Conservation (phyloP, 2,888 invertebrate species). For the Melieria crassipennis region DNA sequence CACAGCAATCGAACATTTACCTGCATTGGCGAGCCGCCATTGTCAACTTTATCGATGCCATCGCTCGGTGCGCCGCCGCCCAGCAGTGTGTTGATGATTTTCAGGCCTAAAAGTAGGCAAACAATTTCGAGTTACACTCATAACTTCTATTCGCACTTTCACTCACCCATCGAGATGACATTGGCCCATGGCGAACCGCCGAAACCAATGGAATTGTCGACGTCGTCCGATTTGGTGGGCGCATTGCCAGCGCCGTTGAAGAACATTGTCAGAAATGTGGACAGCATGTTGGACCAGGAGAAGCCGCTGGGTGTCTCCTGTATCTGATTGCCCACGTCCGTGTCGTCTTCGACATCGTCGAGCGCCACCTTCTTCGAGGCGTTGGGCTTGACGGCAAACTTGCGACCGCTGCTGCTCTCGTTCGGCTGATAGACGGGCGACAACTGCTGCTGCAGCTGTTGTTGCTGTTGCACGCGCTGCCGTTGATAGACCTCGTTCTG, state of each 20-base stretch:
- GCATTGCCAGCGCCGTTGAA: slow-evolving; percentile 72
- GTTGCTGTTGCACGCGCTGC: slow-evolving; percentile 42
- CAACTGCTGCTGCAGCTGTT: slow-evolving; percentile 39
- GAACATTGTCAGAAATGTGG: slow-evolving; percentile 88
- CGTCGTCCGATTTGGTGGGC: slow-evolving; percentile 83
- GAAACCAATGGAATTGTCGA: slow-evolving; percentile 72
- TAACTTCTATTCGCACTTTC: not conserved
- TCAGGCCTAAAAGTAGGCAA: slow-evolving; percentile 68
- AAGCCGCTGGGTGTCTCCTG: slow-evolving; percentile 78
- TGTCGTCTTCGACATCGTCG: slow-evolving; percentile 84
- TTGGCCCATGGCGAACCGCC: slow-evolving; percentile 89
- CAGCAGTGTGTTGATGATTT: slow-evolving; percentile 84
- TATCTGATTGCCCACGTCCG: slow-evolving; percentile 80
- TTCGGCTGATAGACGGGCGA: slow-evolving; percentile 54
- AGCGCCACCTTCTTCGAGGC: slow-evolving; percentile 86
- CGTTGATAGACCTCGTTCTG: slow-evolving; percentile 64
- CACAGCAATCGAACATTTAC: slow-evolving; percentile 66
- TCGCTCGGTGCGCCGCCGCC: slow-evolving; percentile 80
- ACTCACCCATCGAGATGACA: slow-evolving; percentile 77
- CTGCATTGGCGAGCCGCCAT: slow-evolving; percentile 89
- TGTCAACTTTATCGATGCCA: slow-evolving; percentile 91
- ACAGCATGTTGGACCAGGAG: slow-evolving; percentile 89
- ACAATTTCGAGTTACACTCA: not conserved
- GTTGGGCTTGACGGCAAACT: slow-evolving; percentile 90
- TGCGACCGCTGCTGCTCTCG: slow-evolving; percentile 66